Evolutionary conservation across 2,888 invertebrate genomes (phyloP), one percentile per base, ranked within the genome.

Genomic region (Portevinia maculata): DNA sequence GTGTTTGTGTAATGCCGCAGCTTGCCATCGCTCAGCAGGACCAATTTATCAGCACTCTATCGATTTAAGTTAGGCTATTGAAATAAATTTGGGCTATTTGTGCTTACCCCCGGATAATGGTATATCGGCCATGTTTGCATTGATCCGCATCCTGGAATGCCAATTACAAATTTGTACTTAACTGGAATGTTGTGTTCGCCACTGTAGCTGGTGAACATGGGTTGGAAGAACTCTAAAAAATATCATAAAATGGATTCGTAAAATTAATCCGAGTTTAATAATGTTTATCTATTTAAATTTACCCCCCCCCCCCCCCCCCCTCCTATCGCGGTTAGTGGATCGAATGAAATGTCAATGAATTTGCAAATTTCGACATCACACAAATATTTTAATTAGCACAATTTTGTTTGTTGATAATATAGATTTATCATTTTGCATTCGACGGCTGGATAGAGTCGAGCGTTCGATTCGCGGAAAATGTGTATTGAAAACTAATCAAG

Each of bases 1-100:
- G 93, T 93, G 85, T 94, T 92, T 59, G 94, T 94, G 81, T 94
- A 93, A 88, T 97, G 97, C n/a, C 94, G 91, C 64, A 97, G 89
- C 65, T 93, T 92, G 0, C 96, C 96, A 89, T 93, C 94, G 0
- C 93, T 92, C 67, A 96, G 89, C 28, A 97, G 91, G 65, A 93
- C 92, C 55, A 96, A 89, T 60, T 92, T 91, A 78, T 91, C 91
- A 1, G 88, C 86, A 71, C 91, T 89, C 93, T 93, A 6, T 86
- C 5, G 24, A 30, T 90, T 89, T 79, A 15, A 73, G 50, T 53
- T 34, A 3, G 2, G 1, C n/a, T n/a, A n/a, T n/a, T n/a, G 9
- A 44, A 21, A 3, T 4, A 19, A 11, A 11, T 44, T 19, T 8
- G 2, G 5, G n/a, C n/a, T 5, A 17, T 19, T 17, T 19, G 0